Base-by-base conservation (phyloP, 2,797 vertebrate species). In the Cryptoprocta ferox region DNA sequence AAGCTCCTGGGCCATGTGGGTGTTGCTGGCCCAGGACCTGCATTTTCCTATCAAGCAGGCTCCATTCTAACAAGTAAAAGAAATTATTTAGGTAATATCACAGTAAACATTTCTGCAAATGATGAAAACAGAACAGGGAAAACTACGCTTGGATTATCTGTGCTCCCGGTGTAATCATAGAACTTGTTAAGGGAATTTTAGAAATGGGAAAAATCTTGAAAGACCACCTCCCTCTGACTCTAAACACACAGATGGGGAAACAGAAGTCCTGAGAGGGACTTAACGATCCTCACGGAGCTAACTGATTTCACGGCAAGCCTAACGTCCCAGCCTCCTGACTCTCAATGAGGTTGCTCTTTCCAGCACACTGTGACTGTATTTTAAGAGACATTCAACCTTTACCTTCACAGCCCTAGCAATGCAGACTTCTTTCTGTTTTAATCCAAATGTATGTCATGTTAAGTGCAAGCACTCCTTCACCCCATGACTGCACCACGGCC, bases 91-190 rank as follows among this genome's bases (percentile, higher is more conserved):
- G 65, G 37, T 11, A 76, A 19, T 56, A 66, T 66, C 68, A 87
- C 6, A 61, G 37, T n/a, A 71, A 95, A 87, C 8, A 63, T 24
- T 92, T 90, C 92, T 95, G 85, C 81, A 80, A 95, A 5, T 56
- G 39, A 65, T 28, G 19, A 65, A 65, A 89, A 87, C 70, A 45
- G 10, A 66, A 80, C 14, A 32, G 28, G 19, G 61, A 39, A 30
- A 70, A 50, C 65, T 28, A 61, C 12, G 15, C 21, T 86, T 56
- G 14, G n/a, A 37, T 94, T 37, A 76, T 18, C 59, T 61, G 2
- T 3, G 32, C 68, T 86, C 13, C 21, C 15, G 35, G n/a, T 21
- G 12, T 35, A 73, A 35, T 80, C 42, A 75, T 0, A 90, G 81
- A 63, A 68, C 26, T 76, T 14, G 61, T 45, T 63, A n/a, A 65